Percentiles rank a stretch among this genome's conserved stretches.
These are phyloP conservation scores for Troilus luridus DNA, from an alignment of 2,888 invertebrate species.

Conservation along the genomic window DNA sequence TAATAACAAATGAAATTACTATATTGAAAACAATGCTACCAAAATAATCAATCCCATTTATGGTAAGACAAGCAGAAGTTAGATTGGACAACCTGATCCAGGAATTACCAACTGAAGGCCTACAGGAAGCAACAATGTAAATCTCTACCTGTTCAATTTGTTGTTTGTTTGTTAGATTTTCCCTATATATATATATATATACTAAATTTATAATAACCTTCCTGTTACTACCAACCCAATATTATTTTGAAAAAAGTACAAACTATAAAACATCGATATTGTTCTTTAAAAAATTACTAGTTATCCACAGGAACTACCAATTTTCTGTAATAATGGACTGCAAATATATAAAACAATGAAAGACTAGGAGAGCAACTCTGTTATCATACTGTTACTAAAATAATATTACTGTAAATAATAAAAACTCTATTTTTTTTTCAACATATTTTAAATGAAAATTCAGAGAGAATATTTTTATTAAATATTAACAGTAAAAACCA, in stretches of 20 bases:
- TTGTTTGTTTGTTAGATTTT: too few species aligned
- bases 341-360: neutral
- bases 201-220: neutral
- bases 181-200: too few species aligned
- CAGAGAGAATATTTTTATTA: neutral
- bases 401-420: neutral
- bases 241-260: neutral
- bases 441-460: neutral
- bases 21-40: neutral
- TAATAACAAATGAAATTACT: neutral
- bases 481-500: neutral
- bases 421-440: neutral
- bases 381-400: neutral
- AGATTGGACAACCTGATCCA: neutral
- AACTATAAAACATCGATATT: neutral
- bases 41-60: neutral
- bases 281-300: neutral
- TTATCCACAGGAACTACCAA: neutral
- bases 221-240: neutral
- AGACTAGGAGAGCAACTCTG: neutral
- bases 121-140: neutral
- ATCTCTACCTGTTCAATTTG: neutral
- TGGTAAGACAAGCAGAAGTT: neutral
- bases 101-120: neutral
- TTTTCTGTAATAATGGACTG: neutral